A percentile compares a stretch with the other conserved stretches of the same genome.
Conservation (phyloP, 2,113 vertebrate genomes). For the Dromiciops gliroides region DNA sequence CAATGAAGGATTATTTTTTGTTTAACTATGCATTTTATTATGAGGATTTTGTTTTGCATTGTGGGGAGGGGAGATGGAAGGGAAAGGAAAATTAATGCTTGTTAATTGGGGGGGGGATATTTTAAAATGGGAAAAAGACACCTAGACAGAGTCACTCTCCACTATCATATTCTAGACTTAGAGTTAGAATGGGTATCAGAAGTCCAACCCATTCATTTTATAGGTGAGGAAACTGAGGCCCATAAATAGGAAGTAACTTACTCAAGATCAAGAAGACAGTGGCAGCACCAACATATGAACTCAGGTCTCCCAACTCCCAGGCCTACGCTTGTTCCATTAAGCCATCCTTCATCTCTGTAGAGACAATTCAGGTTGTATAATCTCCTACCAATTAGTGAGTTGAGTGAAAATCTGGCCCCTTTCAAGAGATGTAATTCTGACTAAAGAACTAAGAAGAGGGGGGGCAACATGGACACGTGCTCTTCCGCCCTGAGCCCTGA, state of each 20-base stretch:
- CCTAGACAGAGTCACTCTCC: not conserved
- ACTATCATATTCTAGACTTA: not conserved
- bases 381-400: not conserved
- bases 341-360: not conserved
- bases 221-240: not conserved
- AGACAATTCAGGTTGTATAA: not conserved
- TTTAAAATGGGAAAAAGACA: not conserved
- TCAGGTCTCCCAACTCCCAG: not conserved
- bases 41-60: not conserved
- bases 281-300: not conserved
- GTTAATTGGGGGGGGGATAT: not conserved
- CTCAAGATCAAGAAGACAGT: not conserved
- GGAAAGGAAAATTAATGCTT: not conserved
- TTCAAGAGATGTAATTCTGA: not conserved
- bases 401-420: not conserved
- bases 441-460: slow-evolving; percentile 11
- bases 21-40: not conserved
- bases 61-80: not conserved
- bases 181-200: not conserved
- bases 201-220: not conserved
- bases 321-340: not conserved
- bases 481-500: not conserved
- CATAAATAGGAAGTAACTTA: not conserved
- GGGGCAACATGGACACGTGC: not conserved
- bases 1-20: not conserved